phyloP scores from a whole-genome alignment of 1,140 invertebrate species.

The Gonatopus flavifemur region DNA sequence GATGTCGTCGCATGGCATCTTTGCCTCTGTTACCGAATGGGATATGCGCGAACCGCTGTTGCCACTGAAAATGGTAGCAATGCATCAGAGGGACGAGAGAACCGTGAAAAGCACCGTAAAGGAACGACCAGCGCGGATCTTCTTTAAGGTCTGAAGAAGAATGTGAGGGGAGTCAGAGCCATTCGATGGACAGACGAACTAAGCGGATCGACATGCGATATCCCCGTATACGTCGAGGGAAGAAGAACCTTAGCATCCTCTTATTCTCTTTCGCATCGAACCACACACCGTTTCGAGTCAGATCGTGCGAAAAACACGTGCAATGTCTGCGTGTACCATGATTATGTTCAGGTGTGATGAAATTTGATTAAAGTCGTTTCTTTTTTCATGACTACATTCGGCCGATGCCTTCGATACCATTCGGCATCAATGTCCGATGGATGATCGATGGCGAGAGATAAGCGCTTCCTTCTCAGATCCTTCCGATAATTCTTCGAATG shows the following conservation, averaged over 20 bases:
- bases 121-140: constrained; percentile 1
- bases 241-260: constrained; percentile 11
- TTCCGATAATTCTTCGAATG: too few species aligned
- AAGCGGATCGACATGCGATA: constrained; percentile 10
- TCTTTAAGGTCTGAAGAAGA: constrained; percentile 3
- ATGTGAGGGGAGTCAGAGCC: constrained; percentile 9
- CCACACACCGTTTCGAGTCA: neutral
- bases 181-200: constrained; percentile 10
- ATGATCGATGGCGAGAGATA: too few species aligned
- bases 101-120: constrained; percentile 19
- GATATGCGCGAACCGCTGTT: constrained; percentile 8
- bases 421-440: too few species aligned
- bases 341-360: too few species aligned
- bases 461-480: too few species aligned
- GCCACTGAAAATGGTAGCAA: constrained; percentile 29
- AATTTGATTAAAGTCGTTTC: too few species aligned
- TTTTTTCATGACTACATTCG: too few species aligned
- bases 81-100: constrained; percentile 17
- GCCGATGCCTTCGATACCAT: too few species aligned
- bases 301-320: too few species aligned
- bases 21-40: neutral
- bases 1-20: constrained; percentile 5
- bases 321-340: too few species aligned
- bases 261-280: neutral
- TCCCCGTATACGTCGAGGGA: constrained; percentile 3